Percentiles rank a stretch among this genome's conserved stretches.
Conservation (phyloP, 35 echinoderm and acorn worm species). For the Lytechinus pictus region DNA sequence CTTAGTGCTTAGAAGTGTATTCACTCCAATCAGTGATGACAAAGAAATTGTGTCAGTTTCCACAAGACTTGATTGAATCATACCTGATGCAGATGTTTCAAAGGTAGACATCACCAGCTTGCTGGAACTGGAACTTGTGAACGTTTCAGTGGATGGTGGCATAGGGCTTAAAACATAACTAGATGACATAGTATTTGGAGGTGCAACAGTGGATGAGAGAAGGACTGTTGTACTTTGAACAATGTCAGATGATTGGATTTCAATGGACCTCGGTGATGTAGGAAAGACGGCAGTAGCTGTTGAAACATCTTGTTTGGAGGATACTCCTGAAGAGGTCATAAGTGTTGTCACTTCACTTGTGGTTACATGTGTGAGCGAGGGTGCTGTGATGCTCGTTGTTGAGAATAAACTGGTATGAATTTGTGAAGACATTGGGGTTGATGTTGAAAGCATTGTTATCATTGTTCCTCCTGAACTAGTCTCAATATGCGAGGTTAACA, state of each 20-base stretch:
- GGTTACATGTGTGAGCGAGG: neutral
- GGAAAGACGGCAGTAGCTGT: neutral
- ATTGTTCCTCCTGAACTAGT: neutral
- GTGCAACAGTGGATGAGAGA: neutral
- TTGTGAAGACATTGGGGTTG: neutral
- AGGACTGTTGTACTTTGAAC: neutral
- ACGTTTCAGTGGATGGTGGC: neutral
- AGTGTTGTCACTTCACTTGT: neutral
- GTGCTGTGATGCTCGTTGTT: neutral
- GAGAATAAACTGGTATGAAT: neutral
- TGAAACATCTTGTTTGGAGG: neutral
- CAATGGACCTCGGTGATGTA: neutral
- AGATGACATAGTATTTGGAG: neutral
- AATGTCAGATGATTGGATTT: slow-evolving; percentile 3
- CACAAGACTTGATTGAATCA: neutral
- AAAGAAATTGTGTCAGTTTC: neutral
- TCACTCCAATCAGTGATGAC: neutral
- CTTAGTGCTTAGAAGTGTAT: neutral
- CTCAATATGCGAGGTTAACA: neutral
- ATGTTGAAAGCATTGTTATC: neutral
- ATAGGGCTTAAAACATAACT: neutral
- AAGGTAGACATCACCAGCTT: neutral
- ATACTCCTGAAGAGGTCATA: neutral
- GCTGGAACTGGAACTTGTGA: neutral
- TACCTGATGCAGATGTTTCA: neutral